These are phyloP conservation scores for Malurus melanocephalus DNA, from an alignment of 2,113 vertebrate genomes.

Conservation along the genomic window DNA sequence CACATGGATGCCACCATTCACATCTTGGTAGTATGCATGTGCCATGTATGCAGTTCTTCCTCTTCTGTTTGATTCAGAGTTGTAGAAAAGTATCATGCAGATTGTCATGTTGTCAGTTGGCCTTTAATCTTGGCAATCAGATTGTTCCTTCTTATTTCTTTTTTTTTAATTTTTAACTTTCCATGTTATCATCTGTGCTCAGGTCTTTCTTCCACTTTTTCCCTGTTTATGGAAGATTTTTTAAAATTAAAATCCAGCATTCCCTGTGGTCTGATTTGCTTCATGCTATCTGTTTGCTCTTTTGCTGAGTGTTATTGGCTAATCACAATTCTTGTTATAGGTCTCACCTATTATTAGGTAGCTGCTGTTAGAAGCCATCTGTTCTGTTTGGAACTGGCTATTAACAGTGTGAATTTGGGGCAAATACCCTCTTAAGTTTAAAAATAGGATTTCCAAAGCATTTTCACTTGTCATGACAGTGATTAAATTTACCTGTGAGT, in stretches of 20 bases:
- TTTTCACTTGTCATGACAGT: neutral
- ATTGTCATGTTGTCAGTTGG: neutral
- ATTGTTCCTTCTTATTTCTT: neutral
- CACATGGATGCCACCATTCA: neutral
- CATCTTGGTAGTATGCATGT: neutral
- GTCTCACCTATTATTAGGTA: neutral
- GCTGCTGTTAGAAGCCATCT: neutral
- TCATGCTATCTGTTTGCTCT: neutral
- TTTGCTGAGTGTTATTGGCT: neutral
- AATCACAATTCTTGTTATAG: neutral
- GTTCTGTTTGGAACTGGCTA: neutral
- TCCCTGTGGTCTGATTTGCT: neutral
- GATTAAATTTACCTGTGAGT: neutral
- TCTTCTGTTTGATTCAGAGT: neutral
- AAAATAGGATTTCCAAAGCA: neutral
- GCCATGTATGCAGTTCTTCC: neutral
- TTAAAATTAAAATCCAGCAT: neutral
- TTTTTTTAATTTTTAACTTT: neutral
- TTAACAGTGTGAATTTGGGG: neutral
- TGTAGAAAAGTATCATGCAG: neutral
- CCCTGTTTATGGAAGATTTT: neutral
- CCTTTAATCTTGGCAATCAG: neutral
- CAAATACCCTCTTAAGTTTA: neutral
- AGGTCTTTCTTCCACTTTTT: neutral
- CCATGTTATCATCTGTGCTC: neutral